phyloP scores from a whole-genome alignment of 92 coral and sea anemone genomes.

The Blastomussa wellsi region DNA sequence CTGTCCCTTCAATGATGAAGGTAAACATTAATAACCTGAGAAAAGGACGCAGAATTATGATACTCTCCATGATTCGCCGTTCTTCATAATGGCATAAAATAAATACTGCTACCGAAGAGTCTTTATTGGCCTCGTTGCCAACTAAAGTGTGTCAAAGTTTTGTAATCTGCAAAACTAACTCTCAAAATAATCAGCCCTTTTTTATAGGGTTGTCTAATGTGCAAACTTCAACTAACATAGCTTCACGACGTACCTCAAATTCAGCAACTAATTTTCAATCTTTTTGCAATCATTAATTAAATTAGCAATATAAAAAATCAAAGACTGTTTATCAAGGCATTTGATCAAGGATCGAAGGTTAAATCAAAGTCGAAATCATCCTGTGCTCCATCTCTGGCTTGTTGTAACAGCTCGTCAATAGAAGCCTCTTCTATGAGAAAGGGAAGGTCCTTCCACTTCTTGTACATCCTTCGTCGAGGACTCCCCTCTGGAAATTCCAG shows the following conservation, averaged over 20 bases:
- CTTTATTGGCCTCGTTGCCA: background rate
- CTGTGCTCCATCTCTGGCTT: background rate
- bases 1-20: background rate
- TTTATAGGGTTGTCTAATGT: background rate
- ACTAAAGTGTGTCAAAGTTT: background rate
- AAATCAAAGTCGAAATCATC: conserved; percentile 21
- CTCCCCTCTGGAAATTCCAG: conserved; percentile 39
- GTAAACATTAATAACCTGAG: too few relatives aligned
- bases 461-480: conserved; percentile 32
- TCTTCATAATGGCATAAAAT: background rate
- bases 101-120: too few relatives aligned
- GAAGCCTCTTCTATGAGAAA: conserved; percentile 58
- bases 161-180: background rate
- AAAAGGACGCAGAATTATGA: background rate
- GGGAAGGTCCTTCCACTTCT: conserved; percentile 83
- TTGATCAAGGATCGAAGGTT: background rate
- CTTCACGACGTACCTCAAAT: background rate
- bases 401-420: conserved; percentile 47
- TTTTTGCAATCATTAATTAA: background rate
- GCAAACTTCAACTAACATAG: background rate
- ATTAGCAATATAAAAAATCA: background rate
- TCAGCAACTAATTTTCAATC: background rate
- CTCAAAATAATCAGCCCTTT: background rate
- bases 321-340: background rate
- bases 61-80: background rate